Evolutionary conservation across 2,888 invertebrate species (phyloP).

Genomic region (Clivina fossor): DNA sequence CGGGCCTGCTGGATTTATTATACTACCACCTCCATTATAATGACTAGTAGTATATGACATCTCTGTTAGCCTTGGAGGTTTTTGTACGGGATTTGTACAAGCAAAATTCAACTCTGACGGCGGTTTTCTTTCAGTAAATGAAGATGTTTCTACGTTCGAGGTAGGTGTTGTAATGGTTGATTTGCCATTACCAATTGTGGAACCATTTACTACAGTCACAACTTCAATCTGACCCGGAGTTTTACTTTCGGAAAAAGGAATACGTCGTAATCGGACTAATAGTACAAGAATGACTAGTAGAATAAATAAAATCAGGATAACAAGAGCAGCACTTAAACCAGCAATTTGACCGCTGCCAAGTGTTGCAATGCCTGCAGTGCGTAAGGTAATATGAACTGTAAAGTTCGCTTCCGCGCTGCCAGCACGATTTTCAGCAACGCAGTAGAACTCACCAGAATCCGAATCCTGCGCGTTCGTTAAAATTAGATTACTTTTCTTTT

Average conservation of each 20-base stretch:
- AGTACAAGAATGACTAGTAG: conserved; percentile 72
- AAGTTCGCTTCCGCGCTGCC: conserved; percentile 88
- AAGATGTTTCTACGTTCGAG: conserved; percentile 57
- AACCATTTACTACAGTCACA: conserved; percentile 62
- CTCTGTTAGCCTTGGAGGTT: conserved; percentile 69
- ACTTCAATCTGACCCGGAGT: conserved; percentile 74
- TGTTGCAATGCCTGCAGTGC: conserved; percentile 77
- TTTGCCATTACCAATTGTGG: conserved; percentile 56
- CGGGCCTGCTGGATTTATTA: conserved; percentile 64
- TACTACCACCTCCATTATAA: conserved; percentile 68
- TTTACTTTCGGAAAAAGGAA: conserved; percentile 74
- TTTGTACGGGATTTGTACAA: conserved; percentile 67
- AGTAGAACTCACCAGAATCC: conserved; percentile 83
- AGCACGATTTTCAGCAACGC: conserved; percentile 86
- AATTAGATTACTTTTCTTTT: conserved; percentile 74
- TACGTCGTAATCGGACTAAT: conserved; percentile 71
- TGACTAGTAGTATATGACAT: conserved; percentile 69
- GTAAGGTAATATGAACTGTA: conserved; percentile 78
- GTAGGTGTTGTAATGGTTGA: conserved; percentile 56
- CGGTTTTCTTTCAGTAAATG: conserved; percentile 51
- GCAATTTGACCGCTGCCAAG: conserved; percentile 84
- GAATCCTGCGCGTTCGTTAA: conserved; percentile 81
- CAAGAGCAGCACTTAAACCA: conserved; percentile 79
- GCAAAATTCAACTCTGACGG: conserved; percentile 53
- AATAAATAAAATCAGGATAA: conserved; percentile 75